These are phyloP conservation scores for Lithobates pipiens DNA, from an alignment of 2,797 vertebrate species.

Conservation along the genomic window DNA sequence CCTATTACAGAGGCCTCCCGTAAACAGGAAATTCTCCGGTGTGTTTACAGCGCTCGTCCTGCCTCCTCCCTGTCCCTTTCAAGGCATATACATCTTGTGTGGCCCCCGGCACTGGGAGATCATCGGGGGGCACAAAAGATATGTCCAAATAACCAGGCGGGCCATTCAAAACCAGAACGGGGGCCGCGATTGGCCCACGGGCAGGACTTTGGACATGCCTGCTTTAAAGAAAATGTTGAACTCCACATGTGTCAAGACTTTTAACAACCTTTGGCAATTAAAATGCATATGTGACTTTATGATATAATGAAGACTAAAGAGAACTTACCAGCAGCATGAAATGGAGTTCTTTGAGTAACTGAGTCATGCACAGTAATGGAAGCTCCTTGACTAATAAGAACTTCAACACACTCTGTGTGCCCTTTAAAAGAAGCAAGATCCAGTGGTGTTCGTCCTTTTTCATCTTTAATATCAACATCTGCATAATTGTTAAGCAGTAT, in stretches of 20 bases:
- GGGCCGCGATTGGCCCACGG: too few species aligned
- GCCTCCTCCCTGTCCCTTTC: too few species aligned
- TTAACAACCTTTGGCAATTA: neutral
- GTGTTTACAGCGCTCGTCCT: too few species aligned
- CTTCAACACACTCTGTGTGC: constrained; percentile 90
- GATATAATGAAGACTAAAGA: neutral
- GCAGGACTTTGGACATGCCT: too few species aligned
- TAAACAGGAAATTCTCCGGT: too few species aligned
- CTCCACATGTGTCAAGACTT: neutral
- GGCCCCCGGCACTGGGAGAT: too few species aligned
- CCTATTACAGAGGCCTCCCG: too few species aligned
- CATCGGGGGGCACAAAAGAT: too few species aligned
- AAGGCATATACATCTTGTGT: too few species aligned
- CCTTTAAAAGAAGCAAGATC: constrained; percentile 90
- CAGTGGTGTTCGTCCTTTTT: constrained; percentile 88
- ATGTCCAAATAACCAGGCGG: too few species aligned
- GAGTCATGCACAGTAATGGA: constrained; percentile 85
- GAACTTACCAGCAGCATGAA: constrained; percentile 88
- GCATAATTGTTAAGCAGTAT: constrained; percentile 87
- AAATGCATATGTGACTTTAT: neutral
- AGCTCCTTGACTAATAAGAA: constrained; percentile 91
- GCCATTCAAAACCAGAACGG: too few species aligned
- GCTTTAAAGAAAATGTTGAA: neutral
- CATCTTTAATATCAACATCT: constrained; percentile 90
- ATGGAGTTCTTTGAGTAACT: constrained; percentile 83